Percentiles rank a stretch among this genome's conserved stretches.
phyloP scores from a whole-genome alignment of 2,888 invertebrate genomes.

The Acleris cristana region DNA sequence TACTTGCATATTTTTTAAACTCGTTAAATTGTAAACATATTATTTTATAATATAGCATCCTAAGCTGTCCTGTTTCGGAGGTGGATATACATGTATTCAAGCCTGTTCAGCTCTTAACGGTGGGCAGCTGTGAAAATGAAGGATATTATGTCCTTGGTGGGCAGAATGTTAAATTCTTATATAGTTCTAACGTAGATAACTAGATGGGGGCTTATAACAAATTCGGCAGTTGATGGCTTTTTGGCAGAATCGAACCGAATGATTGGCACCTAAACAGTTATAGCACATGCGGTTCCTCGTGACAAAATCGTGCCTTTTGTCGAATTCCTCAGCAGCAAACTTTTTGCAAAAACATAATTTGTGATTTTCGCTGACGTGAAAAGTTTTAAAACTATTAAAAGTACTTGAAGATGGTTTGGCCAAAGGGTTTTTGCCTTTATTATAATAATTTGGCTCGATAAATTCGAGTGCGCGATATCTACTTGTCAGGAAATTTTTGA shows the following conservation, averaged over 20 bases:
- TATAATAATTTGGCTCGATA: slow-evolving; percentile 24
- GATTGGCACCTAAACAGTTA: slow-evolving; percentile 24
- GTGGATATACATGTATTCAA: no score
- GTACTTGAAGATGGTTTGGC: slow-evolving; percentile 28
- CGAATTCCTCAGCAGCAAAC: slow-evolving; percentile 5
- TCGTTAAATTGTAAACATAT: no score
- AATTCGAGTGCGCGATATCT: slow-evolving; percentile 28
- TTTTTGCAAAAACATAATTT: slow-evolving; percentile 15
- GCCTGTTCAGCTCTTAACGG: no score
- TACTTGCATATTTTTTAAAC: no score
- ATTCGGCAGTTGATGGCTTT: slow-evolving; percentile 12
- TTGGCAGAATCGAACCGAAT: slow-evolving; percentile 16
- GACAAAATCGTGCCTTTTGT: slow-evolving; percentile 11
- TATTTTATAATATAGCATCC: no score
- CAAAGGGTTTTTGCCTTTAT: slow-evolving; percentile 32
- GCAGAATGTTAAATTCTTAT: no score
- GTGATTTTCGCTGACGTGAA: background rate
- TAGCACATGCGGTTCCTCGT: slow-evolving; percentile 16
- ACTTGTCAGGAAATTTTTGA: slow-evolving; percentile 20
- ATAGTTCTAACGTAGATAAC: no score
- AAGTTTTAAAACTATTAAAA: background rate
- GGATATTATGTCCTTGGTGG: no score
- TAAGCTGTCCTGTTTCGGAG: no score
- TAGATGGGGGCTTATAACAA: slow-evolving; percentile 4
- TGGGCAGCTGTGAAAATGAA: no score